Conservation (phyloP, 2,888 invertebrate species). For the Mythimna impura region DNA sequence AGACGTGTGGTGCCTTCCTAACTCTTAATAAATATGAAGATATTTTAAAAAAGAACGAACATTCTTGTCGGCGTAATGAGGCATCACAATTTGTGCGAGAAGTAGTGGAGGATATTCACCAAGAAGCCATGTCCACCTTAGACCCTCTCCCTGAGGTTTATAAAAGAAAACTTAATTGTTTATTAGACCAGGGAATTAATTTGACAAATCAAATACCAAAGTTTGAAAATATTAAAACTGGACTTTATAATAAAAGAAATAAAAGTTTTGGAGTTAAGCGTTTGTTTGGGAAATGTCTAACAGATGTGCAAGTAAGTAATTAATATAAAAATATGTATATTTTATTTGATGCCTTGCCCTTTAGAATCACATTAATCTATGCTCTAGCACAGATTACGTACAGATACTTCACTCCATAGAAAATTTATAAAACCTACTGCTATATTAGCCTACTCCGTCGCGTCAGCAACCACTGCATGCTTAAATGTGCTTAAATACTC, state of each 20-base stretch:
- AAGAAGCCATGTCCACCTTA: too few relatives aligned
- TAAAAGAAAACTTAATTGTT: constrained; percentile 27
- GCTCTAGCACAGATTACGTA: constrained; percentile 22
- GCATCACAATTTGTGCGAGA: too few relatives aligned
- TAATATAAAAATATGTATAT: constrained; percentile 32
- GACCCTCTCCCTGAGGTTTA: constrained; percentile 4
- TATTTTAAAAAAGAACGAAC: too few relatives aligned
- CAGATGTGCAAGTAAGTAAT: constrained; percentile 35
- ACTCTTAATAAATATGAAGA: too few relatives aligned
- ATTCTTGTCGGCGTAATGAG: too few relatives aligned
- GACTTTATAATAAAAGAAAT: constrained; percentile 34
- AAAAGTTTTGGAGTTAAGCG: constrained; percentile 39
- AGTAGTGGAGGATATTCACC: too few relatives aligned
- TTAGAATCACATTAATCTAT: constrained; percentile 33
- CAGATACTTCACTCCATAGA: constrained; percentile 22
- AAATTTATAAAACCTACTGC: constrained; percentile 22
- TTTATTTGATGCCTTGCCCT: constrained; percentile 30
- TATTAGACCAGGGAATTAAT: constrained; percentile 6
- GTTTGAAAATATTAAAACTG: constrained; percentile 32
- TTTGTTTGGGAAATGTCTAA: constrained; percentile 32
- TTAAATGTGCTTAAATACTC: constrained; percentile 13
- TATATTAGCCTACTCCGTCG: constrained; percentile 16
- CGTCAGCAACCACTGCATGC: constrained; percentile 3
- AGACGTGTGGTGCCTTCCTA: too few relatives aligned
- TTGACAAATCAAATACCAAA: constrained; percentile 17